Base-by-base conservation (phyloP, 1,140 invertebrate species). In the Pygmarrhopalites habei region DNA sequence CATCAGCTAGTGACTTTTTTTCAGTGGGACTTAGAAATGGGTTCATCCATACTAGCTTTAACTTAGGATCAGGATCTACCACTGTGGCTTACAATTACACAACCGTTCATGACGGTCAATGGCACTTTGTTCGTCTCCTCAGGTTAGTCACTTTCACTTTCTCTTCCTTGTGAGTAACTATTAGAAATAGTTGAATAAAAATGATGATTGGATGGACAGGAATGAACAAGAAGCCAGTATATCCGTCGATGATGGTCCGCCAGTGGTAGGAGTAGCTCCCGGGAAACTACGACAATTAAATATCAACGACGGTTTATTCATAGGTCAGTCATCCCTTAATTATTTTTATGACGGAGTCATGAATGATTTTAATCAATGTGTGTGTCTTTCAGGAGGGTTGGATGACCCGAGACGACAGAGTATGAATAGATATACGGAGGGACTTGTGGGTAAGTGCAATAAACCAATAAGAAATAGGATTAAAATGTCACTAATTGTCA, bases 21-120 rank as follows among this genome's bases (percentile, higher is more conserved):
- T 86, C 89, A 15, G 78, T 97, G 43, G 92, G 90, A 41, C 81
- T 96, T 53, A 83, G 88, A 72, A 79, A 86, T 64, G 90, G 90
- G 41, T 83, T 80, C 71, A 78, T 86, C 3, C 79, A 83, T 32
- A 58, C 71, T 77, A 76, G 64, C 79, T 87, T 70, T 46, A 67
- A 65, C 41, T 46, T 70, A 1, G 75, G 75, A 28, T 75, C 72
- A 39, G 75, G 74, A n/a, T 72, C 74, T 65, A 77, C 73, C 3
- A 64, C 73, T 39, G 85, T 95, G 17, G 80, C 84, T 61, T 91
- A 91, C 68, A 95, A 95, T 78, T 81, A 82, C 65, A 88, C 89
- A n/a, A 84, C 83, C 75, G 83, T 95, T 30, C 88, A 92, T 76
- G 91, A 96, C 77, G 91, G 91, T 57, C 79, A 90, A 41, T 96